Evolutionary conservation across 2,797 vertebrate genomes (phyloP), one percentile per base, ranked within the genome.

Genomic region (Hoplostethus mediterraneus): DNA sequence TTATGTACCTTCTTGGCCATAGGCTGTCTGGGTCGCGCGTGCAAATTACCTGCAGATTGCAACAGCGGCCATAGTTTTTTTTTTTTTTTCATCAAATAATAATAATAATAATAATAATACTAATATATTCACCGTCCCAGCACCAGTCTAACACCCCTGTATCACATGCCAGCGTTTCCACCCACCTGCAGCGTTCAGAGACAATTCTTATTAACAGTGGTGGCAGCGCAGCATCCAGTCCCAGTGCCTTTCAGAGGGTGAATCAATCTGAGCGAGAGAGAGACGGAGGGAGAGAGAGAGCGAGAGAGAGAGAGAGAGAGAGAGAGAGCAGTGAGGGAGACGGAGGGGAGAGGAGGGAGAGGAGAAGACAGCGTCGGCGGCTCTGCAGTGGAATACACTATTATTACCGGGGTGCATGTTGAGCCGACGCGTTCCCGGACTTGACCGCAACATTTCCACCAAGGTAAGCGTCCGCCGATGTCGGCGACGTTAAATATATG

Each of bases 371-470:
- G 81, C 85, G 85, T 89, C 90, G 80, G 89, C 80, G 81, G 90
- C 88, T 92, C 91, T 90, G 93, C 92, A 92, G 91, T 91, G 90
- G 90, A 88, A 93, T 89, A 92, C 75, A 82, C 80, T 77, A 57
- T 61, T 79, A 75, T 87, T 76, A 85, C 11, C 76, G 33, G 61
- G 67, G 55, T 71, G 66, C 75, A 68, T 11, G 68, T 45, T 69
- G 60, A 77, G 67, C 66, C 58, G 84, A 81, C 66, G 82, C 1
- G 10, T 73, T 72, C 60, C 66, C 45, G 81, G 81, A 89, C 81
- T 72, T 76, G 65, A 72, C 12, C 49, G 17, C 42, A 52, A 44
- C 67, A 48, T 4, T 1, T 56, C 21, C 42, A 8, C 25, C 36
- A 44, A 84, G 87, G 88, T 89, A 45, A 77, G 82, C 70, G 11